phyloP scores from a whole-genome alignment of 2,797 vertebrate genomes.

The Sebastes diaconus region DNA sequence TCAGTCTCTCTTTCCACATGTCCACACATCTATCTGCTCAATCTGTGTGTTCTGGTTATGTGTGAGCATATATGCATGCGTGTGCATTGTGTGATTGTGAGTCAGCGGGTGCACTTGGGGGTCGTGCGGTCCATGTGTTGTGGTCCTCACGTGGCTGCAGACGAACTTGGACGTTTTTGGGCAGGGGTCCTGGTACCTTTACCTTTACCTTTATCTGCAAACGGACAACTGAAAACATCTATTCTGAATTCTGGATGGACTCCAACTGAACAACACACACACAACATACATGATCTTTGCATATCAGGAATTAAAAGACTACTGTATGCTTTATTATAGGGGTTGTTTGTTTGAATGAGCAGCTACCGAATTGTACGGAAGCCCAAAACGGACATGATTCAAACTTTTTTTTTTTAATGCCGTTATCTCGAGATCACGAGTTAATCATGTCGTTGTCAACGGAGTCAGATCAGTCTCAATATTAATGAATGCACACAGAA shows the following conservation, averaged over 20 bases:
- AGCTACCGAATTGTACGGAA: not conserved
- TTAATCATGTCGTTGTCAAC: no score
- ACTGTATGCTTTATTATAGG: not conserved
- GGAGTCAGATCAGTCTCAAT: no score
- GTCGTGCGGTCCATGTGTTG: constrained; percentile 11
- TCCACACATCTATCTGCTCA: constrained; percentile 47
- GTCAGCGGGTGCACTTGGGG: not conserved
- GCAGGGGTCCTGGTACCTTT: constrained; percentile 15
- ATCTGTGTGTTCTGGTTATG: constrained; percentile 53
- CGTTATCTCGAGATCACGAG: no score
- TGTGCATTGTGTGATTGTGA: constrained; percentile 45
- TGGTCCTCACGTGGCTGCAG: constrained; percentile 19
- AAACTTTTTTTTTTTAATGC: no score
- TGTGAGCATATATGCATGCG: not conserved
- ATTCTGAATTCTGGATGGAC: not conserved
- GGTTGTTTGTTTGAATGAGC: not conserved
- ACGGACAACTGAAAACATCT: constrained; percentile 7
- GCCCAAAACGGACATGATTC: no score
- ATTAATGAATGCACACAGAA: no score
- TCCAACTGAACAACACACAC: not conserved
- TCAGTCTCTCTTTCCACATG: constrained; percentile 38
- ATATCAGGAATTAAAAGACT: not conserved
- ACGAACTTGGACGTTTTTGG: constrained; percentile 14
- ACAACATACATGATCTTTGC: not conserved
- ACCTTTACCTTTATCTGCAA: constrained; percentile 36